Evolutionary conservation across 1,140 invertebrate genomes (phyloP), one percentile per base, ranked within the genome.

Genomic region (Conus betulinus): DNA sequence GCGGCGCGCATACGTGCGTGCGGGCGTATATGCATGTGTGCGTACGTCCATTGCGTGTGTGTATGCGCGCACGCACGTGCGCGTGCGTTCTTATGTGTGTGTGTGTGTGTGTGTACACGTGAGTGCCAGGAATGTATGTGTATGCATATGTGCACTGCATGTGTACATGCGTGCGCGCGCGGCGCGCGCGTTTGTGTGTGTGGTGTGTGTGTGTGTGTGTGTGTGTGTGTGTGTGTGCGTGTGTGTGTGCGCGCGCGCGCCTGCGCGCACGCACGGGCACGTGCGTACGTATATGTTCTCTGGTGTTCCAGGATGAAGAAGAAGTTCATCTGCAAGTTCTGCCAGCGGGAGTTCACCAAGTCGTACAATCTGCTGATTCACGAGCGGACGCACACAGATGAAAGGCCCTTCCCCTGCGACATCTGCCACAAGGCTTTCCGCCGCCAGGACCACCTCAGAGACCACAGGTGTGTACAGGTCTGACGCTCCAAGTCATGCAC

Each of bases 361-460:
- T 98, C 98, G 15, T 99, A 99, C 96, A 99, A 99, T 95, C 96
- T 99, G 91, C 96, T 99, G 81, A 99, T 99, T 88, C 99, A 99
- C 96, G 98, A 99, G 94, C 96, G 99, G 89, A 99, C 98, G 4
- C 99, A 99, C 93, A 99, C 99, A 17, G 98, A 99, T 95, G 99
- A 99, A n/a, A 95, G 99, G 87, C 99, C 99, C 1, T 99, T 99
- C 95, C 98, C 98, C 53, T 99, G 99, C 95, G 99, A 99, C 95
- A 98, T 99, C 91, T 99, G 99, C 94, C 97, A 98, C 55, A 99
- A 99, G 95, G 98, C 98, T 1, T 99, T 99, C 96, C 96, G 99
- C 89, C 96, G 99, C 94, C 99, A 99, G 94, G 98, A 99, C 95
- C 98, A 99, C 96, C 96, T 99, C n/a, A 96, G 98, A 94, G 98